A percentile compares a stretch with the other conserved stretches of the same genome.
These are phyloP conservation scores for Holotrichia oblita DNA, from an alignment of 1,140 invertebrate genomes.

Conservation along the genomic window DNA sequence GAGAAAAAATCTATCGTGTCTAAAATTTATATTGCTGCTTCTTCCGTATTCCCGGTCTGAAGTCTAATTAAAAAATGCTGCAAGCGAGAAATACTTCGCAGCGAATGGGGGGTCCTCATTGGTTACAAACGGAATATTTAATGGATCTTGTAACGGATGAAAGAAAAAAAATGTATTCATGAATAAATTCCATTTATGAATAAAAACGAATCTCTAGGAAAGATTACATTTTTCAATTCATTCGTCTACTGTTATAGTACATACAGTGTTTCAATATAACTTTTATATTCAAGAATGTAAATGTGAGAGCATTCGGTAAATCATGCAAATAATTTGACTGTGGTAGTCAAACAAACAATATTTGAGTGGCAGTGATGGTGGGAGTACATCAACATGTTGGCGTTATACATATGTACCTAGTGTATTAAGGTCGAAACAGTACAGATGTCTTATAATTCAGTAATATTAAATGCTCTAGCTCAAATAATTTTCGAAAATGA, in stretches of 20 bases:
- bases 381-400: too few species aligned
- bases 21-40: background rate
- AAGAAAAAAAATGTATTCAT: conserved; percentile 6
- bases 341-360: too few species aligned
- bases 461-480: too few species aligned
- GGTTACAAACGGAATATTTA: conserved; percentile 19
- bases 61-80: conserved; percentile 19
- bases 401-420: too few species aligned
- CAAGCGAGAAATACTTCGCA: background rate
- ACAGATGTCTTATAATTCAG: too few species aligned
- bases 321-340: too few species aligned
- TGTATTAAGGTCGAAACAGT: too few species aligned
- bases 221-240: background rate
- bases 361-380: too few species aligned
- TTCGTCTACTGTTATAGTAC: background rate
- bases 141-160: conserved; percentile 3
- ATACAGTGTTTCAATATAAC: background rate
- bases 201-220: background rate
- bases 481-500: too few species aligned
- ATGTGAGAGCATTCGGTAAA: background rate
- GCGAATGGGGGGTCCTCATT: background rate
- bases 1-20: background rate
- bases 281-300: background rate
- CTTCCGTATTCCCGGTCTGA: background rate
- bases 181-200: conserved; percentile 26